Evolutionary conservation across 2,113 vertebrate species (phyloP), one percentile per base, ranked within the genome.

Genomic region (Motacilla tschutschensis): DNA sequence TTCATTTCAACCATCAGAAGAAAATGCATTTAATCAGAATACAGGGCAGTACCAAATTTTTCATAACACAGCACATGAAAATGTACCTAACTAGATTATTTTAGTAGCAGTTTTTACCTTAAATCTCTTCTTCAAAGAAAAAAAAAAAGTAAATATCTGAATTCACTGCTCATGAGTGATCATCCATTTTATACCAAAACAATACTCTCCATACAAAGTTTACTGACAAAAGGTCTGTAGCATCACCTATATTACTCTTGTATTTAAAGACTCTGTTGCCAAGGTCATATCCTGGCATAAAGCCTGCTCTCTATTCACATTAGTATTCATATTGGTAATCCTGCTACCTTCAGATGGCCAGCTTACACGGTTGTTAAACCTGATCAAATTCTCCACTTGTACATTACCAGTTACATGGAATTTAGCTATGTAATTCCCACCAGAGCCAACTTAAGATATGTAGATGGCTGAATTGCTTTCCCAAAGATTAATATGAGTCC

Each of bases 1-100:
- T 92, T 71, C 17, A 9, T 60, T 41, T 63, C 60, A 19, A 59
- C 89, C 92, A 91, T 87, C 88, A 94, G 85, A 81, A 76, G 54
- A 93, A 94, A 91, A 94, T 6, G 38, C 46, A 55, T 41, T 81
- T 89, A 60, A 63, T 91, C 47, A 70, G n/a, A 62, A 91, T 71
- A 87, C 5, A 22, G 11, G 17, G 18, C 74, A 65, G 78, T 76
- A 92, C 50, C 60, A 44, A 55, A 59, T 71, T 85, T 92, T 83
- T 80, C 77, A 36, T 10, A 5, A 67, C 24, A 54, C 6, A 13
- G 10, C 17, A 66, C 5, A 7, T 18, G 12, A 41, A 78, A 47
- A 47, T 8, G 21, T 36, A 59, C 26, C 36, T 33, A 36, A 13
- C 14, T 29, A 51, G 28, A 77, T 85, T 63, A 66, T 73, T 67